Conservation (phyloP, 2,797 vertebrate species). For the Pipistrellus pipistrellus region DNA sequence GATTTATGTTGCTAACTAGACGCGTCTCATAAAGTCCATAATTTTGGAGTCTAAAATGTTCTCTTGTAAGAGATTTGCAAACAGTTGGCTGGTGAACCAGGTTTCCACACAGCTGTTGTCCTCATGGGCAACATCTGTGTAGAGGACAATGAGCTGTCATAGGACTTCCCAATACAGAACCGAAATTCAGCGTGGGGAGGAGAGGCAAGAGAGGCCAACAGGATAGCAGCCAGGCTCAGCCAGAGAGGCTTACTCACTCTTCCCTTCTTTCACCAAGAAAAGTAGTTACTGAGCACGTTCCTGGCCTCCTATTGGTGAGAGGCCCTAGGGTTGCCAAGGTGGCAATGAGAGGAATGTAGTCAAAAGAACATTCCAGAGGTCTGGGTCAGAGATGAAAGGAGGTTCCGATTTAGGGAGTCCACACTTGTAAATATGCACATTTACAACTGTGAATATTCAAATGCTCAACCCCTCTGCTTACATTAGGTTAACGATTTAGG, state of each 20-base stretch:
- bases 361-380: background rate
- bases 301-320: background rate
- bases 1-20: background rate
- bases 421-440: rapidly evolving
- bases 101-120: background rate
- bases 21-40: background rate
- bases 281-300: background rate
- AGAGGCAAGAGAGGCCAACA: background rate
- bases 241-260: background rate
- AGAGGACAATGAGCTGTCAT: background rate
- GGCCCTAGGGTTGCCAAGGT: background rate
- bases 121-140: background rate
- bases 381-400: background rate
- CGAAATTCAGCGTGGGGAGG: background rate
- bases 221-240: background rate
- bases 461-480: background rate
- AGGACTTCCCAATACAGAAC: background rate
- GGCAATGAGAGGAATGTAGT: background rate
- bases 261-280: background rate
- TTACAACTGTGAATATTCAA: background rate
- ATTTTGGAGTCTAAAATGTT: background rate
- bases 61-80: background rate
- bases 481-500: background rate
- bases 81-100: background rate
- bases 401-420: background rate